phyloP scores from a whole-genome alignment of 2,797 vertebrate genomes.

The Melanotaenia nigrans region DNA sequence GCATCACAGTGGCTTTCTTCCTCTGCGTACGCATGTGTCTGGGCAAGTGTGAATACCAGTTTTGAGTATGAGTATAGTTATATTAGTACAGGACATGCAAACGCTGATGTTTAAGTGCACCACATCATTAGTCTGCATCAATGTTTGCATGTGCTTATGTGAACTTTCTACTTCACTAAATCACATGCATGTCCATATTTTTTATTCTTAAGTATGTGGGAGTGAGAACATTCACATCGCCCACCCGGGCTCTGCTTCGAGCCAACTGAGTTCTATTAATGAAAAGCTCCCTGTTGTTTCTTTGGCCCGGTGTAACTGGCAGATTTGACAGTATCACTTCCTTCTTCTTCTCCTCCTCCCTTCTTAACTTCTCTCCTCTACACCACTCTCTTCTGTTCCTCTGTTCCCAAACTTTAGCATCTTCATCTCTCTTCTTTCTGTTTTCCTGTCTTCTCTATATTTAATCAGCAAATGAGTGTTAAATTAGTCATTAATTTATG shows the following conservation, averaged over 20 bases:
- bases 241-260: slow-evolving; percentile 67
- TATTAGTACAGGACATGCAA: slow-evolving; percentile 17
- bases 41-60: background rate
- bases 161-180: slow-evolving; percentile 26
- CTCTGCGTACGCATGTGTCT: background rate
- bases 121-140: slow-evolving; percentile 2
- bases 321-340: slow-evolving; percentile 63
- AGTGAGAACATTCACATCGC: slow-evolving; percentile 73
- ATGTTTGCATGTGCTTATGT: slow-evolving; percentile 23
- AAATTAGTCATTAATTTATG: slow-evolving; percentile 73
- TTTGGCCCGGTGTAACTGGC: slow-evolving; percentile 65
- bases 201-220: slow-evolving; percentile 66
- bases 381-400: slow-evolving; percentile 38
- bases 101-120: slow-evolving; percentile 20
- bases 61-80: background rate
- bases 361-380: slow-evolving; percentile 47
- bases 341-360: slow-evolving; percentile 55
- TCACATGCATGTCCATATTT: slow-evolving; percentile 65
- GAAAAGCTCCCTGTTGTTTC: slow-evolving; percentile 69
- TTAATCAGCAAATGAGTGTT: slow-evolving; percentile 65
- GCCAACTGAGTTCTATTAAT: slow-evolving; percentile 65
- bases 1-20: too few species aligned
- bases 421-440: slow-evolving; percentile 39
- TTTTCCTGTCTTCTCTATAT: slow-evolving; percentile 69
- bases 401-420: slow-evolving; percentile 39